Conservation (phyloP, 2,797 vertebrate species). For the Meriones psammophilus region DNA sequence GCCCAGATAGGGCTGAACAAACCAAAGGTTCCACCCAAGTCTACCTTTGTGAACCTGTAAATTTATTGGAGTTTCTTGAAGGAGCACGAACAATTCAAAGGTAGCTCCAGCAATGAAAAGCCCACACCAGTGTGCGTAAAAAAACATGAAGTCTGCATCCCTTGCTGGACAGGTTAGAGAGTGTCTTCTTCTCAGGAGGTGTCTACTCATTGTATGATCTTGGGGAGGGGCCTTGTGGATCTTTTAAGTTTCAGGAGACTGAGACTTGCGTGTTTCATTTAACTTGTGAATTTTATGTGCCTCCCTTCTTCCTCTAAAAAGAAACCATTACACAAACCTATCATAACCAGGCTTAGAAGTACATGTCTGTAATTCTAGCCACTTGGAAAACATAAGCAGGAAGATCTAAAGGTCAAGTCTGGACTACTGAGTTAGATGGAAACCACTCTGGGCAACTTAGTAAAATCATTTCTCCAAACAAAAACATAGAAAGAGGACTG, state of each 20-base stretch:
- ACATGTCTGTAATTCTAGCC: neutral
- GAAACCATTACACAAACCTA: neutral
- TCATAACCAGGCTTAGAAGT: neutral
- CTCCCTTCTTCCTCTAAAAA: neutral
- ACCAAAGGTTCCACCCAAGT: neutral
- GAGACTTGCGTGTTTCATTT: neutral
- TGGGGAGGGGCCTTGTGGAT: neutral
- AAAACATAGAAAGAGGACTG: neutral
- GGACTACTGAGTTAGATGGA: neutral
- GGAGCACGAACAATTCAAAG: neutral
- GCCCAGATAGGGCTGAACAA: neutral
- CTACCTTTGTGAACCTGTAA: neutral
- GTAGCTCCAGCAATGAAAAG: neutral
- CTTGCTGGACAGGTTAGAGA: neutral
- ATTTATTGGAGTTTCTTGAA: neutral
- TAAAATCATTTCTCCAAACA: neutral
- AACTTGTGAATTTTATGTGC: neutral
- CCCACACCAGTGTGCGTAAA: neutral
- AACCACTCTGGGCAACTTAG: neutral
- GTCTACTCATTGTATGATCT: neutral
- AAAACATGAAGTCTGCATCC: neutral
- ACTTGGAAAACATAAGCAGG: neutral
- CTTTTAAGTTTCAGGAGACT: neutral
- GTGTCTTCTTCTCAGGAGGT: neutral
- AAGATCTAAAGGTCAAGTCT: neutral